Conservation (phyloP, 2,113 vertebrate species). For the Zapus hudsonius region DNA sequence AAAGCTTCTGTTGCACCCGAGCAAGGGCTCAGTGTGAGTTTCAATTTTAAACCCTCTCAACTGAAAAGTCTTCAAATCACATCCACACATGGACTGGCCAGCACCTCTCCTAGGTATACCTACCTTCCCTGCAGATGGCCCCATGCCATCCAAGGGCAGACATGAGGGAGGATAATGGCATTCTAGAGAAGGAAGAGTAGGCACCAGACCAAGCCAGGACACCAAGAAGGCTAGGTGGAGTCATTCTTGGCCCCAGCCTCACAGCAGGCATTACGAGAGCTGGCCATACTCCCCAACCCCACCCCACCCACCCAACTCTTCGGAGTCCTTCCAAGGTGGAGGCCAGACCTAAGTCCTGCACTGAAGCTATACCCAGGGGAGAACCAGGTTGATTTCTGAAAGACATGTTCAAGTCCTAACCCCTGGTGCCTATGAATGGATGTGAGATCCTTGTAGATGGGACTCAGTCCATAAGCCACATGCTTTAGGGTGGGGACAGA, state of each 20-base stretch:
- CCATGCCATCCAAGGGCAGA: background rate
- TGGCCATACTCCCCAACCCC: background rate
- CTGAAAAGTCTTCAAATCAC: background rate
- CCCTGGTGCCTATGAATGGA: background rate
- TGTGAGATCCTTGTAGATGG: background rate
- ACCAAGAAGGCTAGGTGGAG: background rate
- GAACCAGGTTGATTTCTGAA: background rate
- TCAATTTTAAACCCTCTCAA: background rate
- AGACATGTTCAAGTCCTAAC: background rate
- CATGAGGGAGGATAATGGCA: background rate
- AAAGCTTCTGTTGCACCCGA: rapidly evolving
- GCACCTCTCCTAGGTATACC: background rate
- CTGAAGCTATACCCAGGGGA: background rate
- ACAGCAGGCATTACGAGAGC: background rate
- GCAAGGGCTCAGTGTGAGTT: background rate
- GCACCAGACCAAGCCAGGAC: background rate
- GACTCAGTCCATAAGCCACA: background rate
- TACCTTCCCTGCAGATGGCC: background rate
- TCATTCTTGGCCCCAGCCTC: background rate
- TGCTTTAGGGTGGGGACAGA: background rate
- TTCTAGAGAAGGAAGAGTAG: background rate
- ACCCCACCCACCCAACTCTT: too few relatives aligned
- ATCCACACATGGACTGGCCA: rapidly evolving
- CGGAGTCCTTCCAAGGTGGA: background rate
- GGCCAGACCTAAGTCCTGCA: background rate